Percentiles rank a stretch among this genome's conserved stretches.
phyloP scores from a whole-genome alignment of 2,797 vertebrate species.

The Liasis olivaceus region DNA sequence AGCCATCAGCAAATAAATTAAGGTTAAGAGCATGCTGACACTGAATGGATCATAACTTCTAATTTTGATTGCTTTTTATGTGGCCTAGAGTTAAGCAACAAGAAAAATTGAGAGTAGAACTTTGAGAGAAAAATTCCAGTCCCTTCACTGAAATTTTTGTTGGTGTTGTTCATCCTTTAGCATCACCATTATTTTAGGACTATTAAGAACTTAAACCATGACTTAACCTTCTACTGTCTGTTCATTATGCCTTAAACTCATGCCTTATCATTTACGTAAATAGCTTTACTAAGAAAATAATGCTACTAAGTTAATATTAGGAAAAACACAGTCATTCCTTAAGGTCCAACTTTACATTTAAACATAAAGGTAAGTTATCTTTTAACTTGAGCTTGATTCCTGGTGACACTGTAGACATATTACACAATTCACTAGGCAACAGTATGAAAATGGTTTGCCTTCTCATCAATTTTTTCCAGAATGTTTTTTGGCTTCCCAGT shows the following conservation, averaged over 20 bases:
- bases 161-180: background rate
- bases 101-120: background rate
- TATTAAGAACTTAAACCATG: background rate
- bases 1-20: constrained; percentile 49
- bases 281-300: background rate
- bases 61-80: constrained; percentile 31
- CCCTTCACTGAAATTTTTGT: background rate
- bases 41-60: constrained; percentile 17
- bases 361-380: background rate
- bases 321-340: background rate
- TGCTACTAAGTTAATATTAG: background rate
- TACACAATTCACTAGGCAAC: background rate
- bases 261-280: background rate
- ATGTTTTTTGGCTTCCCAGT: background rate
- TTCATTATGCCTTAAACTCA: background rate
- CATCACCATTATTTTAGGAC: background rate
- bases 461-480: background rate
- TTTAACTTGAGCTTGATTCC: background rate
- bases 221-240: background rate
- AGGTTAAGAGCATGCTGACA: constrained; percentile 31
- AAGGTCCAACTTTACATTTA: background rate
- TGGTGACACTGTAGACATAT: background rate
- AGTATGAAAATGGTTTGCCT: background rate
- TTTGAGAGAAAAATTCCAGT: background rate
- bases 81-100: background rate